phyloP scores from a whole-genome alignment of 2,888 invertebrate genomes.

The Monopis laevigella region DNA sequence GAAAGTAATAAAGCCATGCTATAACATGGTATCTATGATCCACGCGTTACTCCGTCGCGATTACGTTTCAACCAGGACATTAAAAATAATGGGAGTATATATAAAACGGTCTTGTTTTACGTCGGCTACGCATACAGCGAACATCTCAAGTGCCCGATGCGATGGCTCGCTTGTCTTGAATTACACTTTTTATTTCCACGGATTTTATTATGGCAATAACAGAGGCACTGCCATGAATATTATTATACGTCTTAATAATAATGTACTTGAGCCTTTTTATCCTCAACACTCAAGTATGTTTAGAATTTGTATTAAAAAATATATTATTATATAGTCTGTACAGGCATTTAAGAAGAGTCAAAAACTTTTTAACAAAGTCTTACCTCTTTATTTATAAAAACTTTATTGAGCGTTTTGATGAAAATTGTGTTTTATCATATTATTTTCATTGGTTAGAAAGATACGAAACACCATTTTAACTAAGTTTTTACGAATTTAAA shows the following conservation, averaged over 20 bases:
- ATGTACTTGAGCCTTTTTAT: constrained; percentile 13
- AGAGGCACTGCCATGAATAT: constrained; percentile 36
- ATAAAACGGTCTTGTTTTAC: constrained; percentile 20
- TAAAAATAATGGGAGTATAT: constrained; percentile 12
- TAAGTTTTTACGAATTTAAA: no score
- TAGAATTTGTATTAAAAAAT: no score
- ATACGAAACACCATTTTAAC: no score
- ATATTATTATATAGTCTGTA: no score
- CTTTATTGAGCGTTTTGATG: no score
- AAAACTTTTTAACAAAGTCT: no score
- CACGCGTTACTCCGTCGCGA: constrained; percentile 1
- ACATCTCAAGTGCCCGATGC: constrained; percentile 31
- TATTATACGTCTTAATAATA: constrained; percentile 22
- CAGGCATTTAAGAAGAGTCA: no score
- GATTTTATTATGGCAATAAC: constrained; percentile 54
- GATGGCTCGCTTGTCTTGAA: constrained; percentile 42
- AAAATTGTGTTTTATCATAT: no score
- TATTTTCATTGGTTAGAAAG: no score
- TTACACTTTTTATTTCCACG: constrained; percentile 48
- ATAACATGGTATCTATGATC: constrained; percentile 2
- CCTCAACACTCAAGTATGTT: no score
- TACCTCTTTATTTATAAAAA: no score
- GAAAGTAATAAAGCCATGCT: no score
- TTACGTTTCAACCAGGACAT: constrained; percentile 10
- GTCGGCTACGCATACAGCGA: constrained; percentile 13